Conservation (phyloP, 2,797 vertebrate species). For the Prunella strophiata region DNA sequence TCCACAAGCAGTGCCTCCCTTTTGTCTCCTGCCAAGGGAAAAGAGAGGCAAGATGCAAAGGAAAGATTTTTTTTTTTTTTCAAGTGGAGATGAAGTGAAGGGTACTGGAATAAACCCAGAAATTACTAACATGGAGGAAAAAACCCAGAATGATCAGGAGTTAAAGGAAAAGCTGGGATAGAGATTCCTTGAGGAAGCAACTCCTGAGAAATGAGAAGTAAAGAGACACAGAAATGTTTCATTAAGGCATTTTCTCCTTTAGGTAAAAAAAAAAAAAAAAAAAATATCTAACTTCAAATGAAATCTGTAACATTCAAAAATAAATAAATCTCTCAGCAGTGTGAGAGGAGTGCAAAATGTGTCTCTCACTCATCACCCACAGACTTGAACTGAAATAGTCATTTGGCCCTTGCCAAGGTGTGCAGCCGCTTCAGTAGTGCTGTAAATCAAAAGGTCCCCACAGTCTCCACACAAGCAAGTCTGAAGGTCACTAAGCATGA, state of each 20-base stretch:
- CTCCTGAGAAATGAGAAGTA: not conserved
- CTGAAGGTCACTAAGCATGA: conserved; percentile 52
- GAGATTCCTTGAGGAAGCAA: not conserved
- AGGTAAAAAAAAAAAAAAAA: not conserved
- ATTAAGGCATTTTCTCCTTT: not conserved
- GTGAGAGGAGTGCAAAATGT: conserved; percentile 33
- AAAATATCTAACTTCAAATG: not conserved
- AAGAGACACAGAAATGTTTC: not conserved
- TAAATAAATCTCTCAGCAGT: conserved; percentile 45
- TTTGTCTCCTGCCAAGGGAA: conserved; percentile 20
- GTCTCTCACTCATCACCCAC: conserved; percentile 37
- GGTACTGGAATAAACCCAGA: conserved; percentile 36
- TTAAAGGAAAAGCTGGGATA: not conserved
- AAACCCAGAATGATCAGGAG: not conserved
- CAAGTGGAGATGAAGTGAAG: conserved; percentile 12
- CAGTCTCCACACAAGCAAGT: conserved; percentile 3
- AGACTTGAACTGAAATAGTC: conserved; percentile 45
- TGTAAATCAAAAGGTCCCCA: conserved; percentile 47
- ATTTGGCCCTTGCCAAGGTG: conserved; percentile 64
- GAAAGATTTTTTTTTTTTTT: not conserved
- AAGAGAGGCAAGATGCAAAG: conserved; percentile 16
- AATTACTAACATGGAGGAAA: not conserved
- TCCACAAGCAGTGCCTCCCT: not conserved
- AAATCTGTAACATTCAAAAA: conserved; percentile 7
- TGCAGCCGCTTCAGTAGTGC: conserved; percentile 19